These are phyloP conservation scores for Athetis lepigone DNA, from an alignment of 2,888 invertebrate species.

Conservation along the genomic window DNA sequence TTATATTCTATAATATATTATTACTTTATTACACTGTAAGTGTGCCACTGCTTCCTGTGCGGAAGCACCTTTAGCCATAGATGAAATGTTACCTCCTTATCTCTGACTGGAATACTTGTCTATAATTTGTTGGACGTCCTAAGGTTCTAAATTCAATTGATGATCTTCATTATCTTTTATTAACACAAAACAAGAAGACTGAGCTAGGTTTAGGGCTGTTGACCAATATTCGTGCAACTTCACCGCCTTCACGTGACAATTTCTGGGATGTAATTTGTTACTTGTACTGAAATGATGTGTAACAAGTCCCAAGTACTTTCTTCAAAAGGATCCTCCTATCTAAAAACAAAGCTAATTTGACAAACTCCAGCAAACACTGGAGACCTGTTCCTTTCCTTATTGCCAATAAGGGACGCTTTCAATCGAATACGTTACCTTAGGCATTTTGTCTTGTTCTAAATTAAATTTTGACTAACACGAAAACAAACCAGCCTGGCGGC, in stretches of 20 bases:
- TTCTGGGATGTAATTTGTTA: slow-evolving; percentile 7
- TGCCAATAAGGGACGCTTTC: background rate
- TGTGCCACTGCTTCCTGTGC: no score
- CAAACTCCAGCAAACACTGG: no score
- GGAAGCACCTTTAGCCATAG: no score
- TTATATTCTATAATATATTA: no score
- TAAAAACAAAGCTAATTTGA: slow-evolving; percentile 1
- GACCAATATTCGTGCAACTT: background rate
- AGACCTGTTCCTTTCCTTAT: background rate
- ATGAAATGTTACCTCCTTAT: no score
- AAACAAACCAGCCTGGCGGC: slow-evolving; percentile 66
- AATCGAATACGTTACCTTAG: background rate
- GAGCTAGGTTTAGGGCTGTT: slow-evolving; percentile 6
- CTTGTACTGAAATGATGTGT: background rate
- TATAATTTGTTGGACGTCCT: no score
- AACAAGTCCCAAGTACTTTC: slow-evolving; percentile 7
- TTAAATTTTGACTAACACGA: background rate
- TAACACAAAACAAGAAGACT: background rate
- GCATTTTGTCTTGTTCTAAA: background rate
- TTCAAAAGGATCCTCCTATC: background rate
- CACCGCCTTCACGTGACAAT: background rate
- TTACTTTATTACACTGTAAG: no score
- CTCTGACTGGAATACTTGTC: no score
- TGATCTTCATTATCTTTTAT: background rate
- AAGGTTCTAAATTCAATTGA: no score